A percentile compares a stretch with the other conserved stretches of the same genome.
Conservation (phyloP, 2,888 invertebrate genomes). For the Stenotaenia linearis region DNA sequence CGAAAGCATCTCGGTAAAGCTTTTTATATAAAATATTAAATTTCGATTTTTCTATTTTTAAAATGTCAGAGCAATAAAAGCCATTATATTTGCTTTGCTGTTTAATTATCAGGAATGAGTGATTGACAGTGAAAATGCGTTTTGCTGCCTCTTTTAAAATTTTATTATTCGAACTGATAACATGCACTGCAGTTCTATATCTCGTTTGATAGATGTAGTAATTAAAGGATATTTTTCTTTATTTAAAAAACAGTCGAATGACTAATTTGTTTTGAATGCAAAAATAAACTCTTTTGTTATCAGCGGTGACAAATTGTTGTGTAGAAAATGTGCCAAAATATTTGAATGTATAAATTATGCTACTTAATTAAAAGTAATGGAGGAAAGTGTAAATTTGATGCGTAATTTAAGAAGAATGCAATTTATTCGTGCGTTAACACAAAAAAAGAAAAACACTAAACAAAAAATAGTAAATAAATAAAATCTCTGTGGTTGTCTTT, state of each 20-base stretch:
- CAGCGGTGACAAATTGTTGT: not conserved
- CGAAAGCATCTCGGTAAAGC: not conserved
- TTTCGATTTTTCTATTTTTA: not conserved
- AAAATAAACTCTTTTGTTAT: conserved; percentile 1
- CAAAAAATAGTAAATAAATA: too few species aligned
- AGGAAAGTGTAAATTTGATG: not conserved
- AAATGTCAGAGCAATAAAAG: not conserved
- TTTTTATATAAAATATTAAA: conserved; percentile 2
- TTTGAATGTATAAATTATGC: not conserved
- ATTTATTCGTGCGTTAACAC: not conserved
- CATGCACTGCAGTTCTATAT: not conserved
- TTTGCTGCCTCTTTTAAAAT: not conserved
- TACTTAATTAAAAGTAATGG: not conserved
- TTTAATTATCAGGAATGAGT: conserved; percentile 1
- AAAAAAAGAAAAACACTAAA: too few species aligned
- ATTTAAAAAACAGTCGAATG: not conserved
- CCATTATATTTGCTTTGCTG: not conserved
- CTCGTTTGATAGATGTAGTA: not conserved
- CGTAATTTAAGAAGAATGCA: not conserved
- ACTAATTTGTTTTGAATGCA: conserved; percentile 1
- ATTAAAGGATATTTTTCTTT: not conserved
- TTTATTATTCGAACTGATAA: not conserved
- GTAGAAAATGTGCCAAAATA: not conserved
- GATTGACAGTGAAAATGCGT: not conserved
- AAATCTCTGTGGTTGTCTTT: not conserved